Percentiles rank a stretch among this genome's conserved stretches.
These are phyloP conservation scores for Albula goreensis DNA, from an alignment of 2,113 vertebrate species.

Conservation along the genomic window DNA sequence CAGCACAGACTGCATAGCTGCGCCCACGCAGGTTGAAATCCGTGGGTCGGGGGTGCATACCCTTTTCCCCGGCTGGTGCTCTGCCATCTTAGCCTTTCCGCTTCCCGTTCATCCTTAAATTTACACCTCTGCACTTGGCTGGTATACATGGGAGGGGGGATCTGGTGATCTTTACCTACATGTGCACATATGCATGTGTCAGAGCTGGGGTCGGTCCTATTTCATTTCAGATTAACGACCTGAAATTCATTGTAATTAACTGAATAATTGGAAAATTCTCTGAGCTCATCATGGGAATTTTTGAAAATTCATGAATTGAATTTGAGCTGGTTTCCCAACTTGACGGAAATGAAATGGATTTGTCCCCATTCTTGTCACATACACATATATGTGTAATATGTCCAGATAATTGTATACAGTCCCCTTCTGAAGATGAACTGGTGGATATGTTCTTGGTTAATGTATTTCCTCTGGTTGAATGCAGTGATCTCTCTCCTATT, in stretches of 20 bases:
- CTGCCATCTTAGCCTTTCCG: conserved; percentile 23
- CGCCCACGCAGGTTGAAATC: conserved; percentile 40
- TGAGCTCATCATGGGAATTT: too few relatives aligned
- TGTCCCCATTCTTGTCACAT: not conserved
- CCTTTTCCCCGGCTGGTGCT: not conserved
- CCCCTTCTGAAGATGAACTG: not conserved
- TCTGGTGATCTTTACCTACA: not conserved
- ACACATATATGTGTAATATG: not conserved
- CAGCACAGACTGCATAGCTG: not conserved
- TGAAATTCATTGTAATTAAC: too few relatives aligned
- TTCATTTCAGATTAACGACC: too few relatives aligned
- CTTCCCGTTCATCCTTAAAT: not conserved
- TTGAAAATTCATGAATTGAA: too few relatives aligned
- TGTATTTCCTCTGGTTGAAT: not conserved
- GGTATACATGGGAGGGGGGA: not conserved
- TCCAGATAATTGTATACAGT: not conserved
- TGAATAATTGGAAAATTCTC: too few relatives aligned
- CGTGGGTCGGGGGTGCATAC: conserved; percentile 42
- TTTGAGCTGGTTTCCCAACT: too few relatives aligned
- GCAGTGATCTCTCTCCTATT: not conserved
- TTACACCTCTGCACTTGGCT: conserved; percentile 15
- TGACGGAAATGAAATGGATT: too few relatives aligned
- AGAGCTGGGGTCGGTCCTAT: too few relatives aligned
- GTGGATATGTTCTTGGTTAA: not conserved
- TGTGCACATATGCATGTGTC: not conserved